Evolutionary conservation across 1,140 invertebrate genomes (phyloP).

Genomic region (roundworm (Caenorhabditis elegans)): WBcel235 BX284603.4:6260001-6260500

Average conservation of each 20-base stretch:
- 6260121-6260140: neutral
- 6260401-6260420: no score
- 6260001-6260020: neutral
- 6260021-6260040: constrained; percentile 1
- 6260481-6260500: no score
- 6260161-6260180: neutral
- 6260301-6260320: neutral
- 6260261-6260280: no score
- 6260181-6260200: neutral
- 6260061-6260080: neutral
- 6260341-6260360: neutral
- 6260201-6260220: neutral
- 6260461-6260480: no score
- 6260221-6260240: neutral
- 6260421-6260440: neutral
- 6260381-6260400: no score
- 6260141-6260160: neutral
- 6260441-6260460: neutral
- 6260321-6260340: neutral
- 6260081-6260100: neutral
- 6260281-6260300: no score
- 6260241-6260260: no score
- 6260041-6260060: neutral
- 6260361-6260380: no score
- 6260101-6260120: neutral